A percentile compares a stretch with the other conserved stretches of the same genome.
Conservation (phyloP, 2,113 vertebrate species). For the Oxyura jamaicensis region DNA sequence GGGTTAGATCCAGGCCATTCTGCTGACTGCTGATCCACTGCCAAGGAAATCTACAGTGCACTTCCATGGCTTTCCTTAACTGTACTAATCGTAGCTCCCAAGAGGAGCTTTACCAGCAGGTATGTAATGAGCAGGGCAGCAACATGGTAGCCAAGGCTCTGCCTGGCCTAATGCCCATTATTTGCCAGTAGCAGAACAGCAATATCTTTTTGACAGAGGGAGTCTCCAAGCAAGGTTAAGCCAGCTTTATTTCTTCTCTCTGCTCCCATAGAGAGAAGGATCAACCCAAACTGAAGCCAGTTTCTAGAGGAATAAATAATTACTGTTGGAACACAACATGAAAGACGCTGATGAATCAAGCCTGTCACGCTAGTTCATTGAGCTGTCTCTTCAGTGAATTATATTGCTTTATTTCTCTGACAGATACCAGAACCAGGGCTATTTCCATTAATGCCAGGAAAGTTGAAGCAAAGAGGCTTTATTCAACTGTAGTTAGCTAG, state of each 20-base stretch:
- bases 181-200: neutral
- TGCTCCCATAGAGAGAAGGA: neutral
- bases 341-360: neutral
- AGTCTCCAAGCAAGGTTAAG: neutral
- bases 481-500: neutral
- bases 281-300: neutral
- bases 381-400: neutral
- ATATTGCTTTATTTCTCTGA: neutral
- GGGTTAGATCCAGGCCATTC: neutral
- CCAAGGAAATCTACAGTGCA: neutral
- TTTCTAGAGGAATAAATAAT: conserved; percentile 20
- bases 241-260: neutral
- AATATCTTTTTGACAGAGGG: neutral
- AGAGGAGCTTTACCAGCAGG: neutral
- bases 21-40: neutral
- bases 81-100: neutral
- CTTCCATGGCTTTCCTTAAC: neutral
- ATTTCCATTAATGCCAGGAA: neutral
- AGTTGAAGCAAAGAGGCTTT: neutral
- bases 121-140: rapidly evolving
- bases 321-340: neutral
- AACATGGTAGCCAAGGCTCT: neutral
- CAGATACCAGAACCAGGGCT: neutral
- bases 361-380: neutral
- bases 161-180: neutral